Evolutionary conservation across 37 sponge, comb jelly and placozoan genomes (phyloP), one percentile per base, ranked within the genome.

Genomic region (Diacarnus erythraeanus): DNA sequence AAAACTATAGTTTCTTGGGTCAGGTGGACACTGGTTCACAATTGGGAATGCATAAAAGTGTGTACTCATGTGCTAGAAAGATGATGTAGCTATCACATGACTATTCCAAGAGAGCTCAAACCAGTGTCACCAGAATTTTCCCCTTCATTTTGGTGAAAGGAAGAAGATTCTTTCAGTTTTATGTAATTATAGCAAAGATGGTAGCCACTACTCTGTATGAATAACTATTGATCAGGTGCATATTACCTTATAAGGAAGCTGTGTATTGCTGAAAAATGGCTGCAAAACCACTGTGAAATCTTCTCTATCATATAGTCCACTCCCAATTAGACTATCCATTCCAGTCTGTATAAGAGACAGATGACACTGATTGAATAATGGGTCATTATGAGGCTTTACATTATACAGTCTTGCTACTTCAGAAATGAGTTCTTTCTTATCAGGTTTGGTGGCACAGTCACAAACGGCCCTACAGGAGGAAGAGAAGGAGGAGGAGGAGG

Each of bases 261-360:
- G 61, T 6, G 64, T 42, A 12, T 40, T 51, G 1, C 26, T 36
- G 20, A 77, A 60, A 82, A 90, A 90, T 64, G 91, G 91, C 39
- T 90, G 91, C 0, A 86, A 5, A 8, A 90, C 86, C 5, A 90
- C 91, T 77, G 86, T 66, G 72, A 90, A 86, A 56, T 90, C 83
- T 61, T 86, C 90, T 9, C 44, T 57, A 43, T 82, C 71, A 59
- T 72, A 69, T 38, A 25, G 15, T 3, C 44, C 59, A 43, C 59
- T 38, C 18, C 38, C 60, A 26, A 86, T 54, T 54, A 82, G 33
- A 2, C 70, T 31, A 5, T 80, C 71, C 0, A 69, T 57, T 70
- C 26, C 31, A 21, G 25, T 34, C 81, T 80, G 59, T 39, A 37
- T 26, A 27, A 30, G 8, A 20, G 26, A 12, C 26, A 30, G 30